Conservation (phyloP, 2,888 invertebrate genomes). For the Conomelus anceps region DNA sequence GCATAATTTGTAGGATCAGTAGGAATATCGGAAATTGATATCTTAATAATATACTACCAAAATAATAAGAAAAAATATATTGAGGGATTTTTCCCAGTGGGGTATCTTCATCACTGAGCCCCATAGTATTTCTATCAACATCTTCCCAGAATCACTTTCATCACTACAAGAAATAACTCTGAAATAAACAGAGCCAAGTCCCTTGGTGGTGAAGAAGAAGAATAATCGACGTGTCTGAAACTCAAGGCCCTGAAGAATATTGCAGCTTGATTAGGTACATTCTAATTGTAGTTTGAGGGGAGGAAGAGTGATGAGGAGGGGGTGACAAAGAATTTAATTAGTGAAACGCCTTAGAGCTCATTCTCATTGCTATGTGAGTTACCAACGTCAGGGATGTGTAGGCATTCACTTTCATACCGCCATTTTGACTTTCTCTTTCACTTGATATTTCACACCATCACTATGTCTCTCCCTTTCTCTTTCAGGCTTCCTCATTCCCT, state of each 20-base stretch:
- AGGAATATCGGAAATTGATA: no score
- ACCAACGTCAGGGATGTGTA: background rate
- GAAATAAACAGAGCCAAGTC: background rate
- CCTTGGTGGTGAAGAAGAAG: background rate
- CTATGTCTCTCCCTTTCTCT: no score
- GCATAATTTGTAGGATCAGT: no score
- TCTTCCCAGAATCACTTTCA: no score
- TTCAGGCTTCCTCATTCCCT: no score
- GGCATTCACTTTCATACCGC: background rate
- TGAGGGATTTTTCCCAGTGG: no score
- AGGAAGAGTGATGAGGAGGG: background rate
- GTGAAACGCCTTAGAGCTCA: background rate
- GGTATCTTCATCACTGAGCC: no score
- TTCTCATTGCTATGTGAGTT: background rate
- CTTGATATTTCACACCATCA: no score
- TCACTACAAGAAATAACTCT: background rate
- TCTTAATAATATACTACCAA: no score
- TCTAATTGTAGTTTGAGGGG: background rate
- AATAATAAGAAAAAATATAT: no score
- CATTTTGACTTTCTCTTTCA: background rate
- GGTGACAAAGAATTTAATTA: background rate
- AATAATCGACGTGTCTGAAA: background rate
- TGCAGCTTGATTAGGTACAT: background rate
- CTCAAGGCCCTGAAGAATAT: background rate
- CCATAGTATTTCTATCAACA: no score